Base-by-base conservation (phyloP, 1,140 invertebrate genomes). In the Achroia grisella region DNA sequence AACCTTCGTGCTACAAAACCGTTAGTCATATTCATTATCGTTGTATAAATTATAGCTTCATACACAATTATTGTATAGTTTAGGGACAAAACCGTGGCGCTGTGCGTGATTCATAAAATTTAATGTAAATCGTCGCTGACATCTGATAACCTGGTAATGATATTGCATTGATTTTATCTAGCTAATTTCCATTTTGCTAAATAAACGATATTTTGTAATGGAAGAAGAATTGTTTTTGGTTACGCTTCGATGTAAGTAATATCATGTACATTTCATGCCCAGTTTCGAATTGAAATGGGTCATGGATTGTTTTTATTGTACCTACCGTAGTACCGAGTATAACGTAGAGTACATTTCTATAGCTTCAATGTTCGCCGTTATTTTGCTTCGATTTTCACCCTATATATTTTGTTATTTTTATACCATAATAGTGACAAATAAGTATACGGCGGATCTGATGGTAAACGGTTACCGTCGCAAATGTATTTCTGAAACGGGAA, bases 1-100 rank as follows among this genome's bases (percentile, higher is more conserved):
- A 74, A 68, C 62, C 56, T 76, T 65, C 77, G 77, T 81, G 77
- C 51, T 60, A 61, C 40, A 29, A 37, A 48, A 58, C 62, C 63
- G 66, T 81, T 78, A 71, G 52, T 81, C 72, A 78, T 60, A 69
- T 76, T 71, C 68, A 71, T 69, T 78, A 74, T 70, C 58, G 52
- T 67, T 57, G 65, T 69, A 74, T 72, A 72, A 81, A 76, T 76
- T 72, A 76, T 76, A 71, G 60, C 63, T 66, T 71, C 62, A 70
- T 75, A 71, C 59, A 69, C 58, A 69, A 72, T 64, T 66, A 71
- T 72, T 66, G 59, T 63, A 69, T 58, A 64, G 59, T 66, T 40
- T 46, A 42, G 31, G 56, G 46, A 71, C 56, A 69, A 44, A 41
- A 48, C 39, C 27, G 56, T 46, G 43, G 39, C 34, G 35, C 36